Percentiles rank a stretch among this genome's conserved stretches.
These are phyloP conservation scores for Leucania comma DNA, from an alignment of 2,888 invertebrate genomes.

Conservation along the genomic window DNA sequence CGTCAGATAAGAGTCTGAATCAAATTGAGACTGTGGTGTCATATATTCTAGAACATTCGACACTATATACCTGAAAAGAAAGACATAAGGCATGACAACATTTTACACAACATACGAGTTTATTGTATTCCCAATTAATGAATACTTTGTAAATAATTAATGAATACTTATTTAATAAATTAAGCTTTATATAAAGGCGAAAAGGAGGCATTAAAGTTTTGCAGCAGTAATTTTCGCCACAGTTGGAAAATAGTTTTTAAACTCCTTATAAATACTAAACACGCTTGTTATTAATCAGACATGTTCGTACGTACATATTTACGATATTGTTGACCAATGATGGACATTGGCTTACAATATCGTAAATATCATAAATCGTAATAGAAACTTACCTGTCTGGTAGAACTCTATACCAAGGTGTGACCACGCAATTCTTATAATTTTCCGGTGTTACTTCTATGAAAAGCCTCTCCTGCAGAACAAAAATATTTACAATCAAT, in stretches of 20 bases:
- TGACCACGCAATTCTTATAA: slow-evolving; percentile 94
- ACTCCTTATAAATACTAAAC: no score
- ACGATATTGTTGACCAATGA: no score
- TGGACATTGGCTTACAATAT: no score
- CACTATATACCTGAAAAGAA: slow-evolving; percentile 91
- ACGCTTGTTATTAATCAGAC: neutral
- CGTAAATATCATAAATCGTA: neutral
- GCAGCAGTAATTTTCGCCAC: no score
- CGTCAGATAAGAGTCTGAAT: slow-evolving; percentile 88
- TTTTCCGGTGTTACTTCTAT: slow-evolving; percentile 90
- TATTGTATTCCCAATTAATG: neutral
- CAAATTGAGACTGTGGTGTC: slow-evolving; percentile 93
- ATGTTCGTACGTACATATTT: no score
- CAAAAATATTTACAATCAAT: slow-evolving; percentile 9
- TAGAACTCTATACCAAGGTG: slow-evolving; percentile 95
- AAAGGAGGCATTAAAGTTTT: no score
- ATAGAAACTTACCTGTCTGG: slow-evolving; percentile 83
- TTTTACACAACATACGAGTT: neutral
- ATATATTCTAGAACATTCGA: slow-evolving; percentile 92
- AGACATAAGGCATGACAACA: neutral
- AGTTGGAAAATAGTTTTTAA: no score
- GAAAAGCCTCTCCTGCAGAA: slow-evolving; percentile 77
- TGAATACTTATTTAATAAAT: no score
- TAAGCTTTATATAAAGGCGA: no score
- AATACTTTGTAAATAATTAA: no score